Conservation (phyloP, 2,113 vertebrate species). For the Lepus timidus region DNA sequence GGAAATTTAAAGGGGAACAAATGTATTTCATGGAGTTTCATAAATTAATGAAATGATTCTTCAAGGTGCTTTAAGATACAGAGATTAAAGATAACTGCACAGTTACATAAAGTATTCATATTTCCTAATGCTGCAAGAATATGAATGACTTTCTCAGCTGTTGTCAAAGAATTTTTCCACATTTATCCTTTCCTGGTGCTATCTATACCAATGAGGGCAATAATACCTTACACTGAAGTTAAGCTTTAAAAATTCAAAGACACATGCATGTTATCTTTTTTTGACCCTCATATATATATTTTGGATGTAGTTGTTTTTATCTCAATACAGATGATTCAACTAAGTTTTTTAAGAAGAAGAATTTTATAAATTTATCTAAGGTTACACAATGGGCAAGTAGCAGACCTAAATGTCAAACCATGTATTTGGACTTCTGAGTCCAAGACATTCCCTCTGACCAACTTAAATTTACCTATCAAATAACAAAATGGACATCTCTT, state of each 20-base stretch:
- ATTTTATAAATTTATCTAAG: neutral
- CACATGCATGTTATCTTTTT: neutral
- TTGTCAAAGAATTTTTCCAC: slow-evolving; percentile 24
- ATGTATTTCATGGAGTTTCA: slow-evolving; percentile 69
- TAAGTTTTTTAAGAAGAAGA: neutral
- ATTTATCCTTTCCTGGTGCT: slow-evolving; percentile 10
- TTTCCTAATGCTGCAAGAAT: slow-evolving; percentile 8
- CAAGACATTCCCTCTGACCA: neutral
- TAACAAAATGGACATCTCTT: neutral
- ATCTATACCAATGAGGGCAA: neutral
- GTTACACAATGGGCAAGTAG: neutral
- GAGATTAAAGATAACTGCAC: slow-evolving; percentile 69
- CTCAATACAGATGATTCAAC: slow-evolving; percentile 18
- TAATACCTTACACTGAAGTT: neutral
- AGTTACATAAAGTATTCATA: neutral
- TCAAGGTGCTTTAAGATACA: slow-evolving; percentile 69
- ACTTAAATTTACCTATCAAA: neutral
- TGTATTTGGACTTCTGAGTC: neutral
- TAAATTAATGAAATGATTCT: slow-evolving; percentile 65
- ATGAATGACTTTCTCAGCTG: slow-evolving; percentile 46
- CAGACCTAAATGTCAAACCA: neutral
- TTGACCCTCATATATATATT: neutral
- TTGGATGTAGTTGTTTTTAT: neutral
- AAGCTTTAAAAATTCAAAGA: slow-evolving; percentile 25
- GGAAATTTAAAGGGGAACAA: slow-evolving; percentile 52